Percentiles rank a stretch among this genome's conserved stretches.
phyloP scores from a whole-genome alignment of 2,888 invertebrate genomes.

The Eupithecia subumbrata region DNA sequence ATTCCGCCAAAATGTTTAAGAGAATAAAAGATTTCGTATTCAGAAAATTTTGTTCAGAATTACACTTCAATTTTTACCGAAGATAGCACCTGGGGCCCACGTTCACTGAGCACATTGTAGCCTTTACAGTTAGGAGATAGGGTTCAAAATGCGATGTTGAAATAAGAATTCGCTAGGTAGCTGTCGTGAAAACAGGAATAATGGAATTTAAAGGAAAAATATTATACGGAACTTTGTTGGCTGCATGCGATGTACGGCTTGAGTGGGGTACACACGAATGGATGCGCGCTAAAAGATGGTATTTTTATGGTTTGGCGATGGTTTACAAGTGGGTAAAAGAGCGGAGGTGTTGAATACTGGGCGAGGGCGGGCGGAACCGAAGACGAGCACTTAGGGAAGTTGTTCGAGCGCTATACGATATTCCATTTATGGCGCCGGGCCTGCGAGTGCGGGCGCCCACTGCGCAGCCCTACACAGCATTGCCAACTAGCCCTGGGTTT shows the following conservation, averaged over 20 bases:
- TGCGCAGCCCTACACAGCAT: neutral
- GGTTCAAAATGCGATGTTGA: conserved; percentile 41
- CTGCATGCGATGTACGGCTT: conserved; percentile 24
- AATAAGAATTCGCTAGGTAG: conserved; percentile 53
- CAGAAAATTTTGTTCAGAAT: conserved; percentile 58
- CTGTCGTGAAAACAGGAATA: conserved; percentile 63
- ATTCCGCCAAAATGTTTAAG: conserved; percentile 50
- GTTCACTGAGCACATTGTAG: conserved; percentile 34
- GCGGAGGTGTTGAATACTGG: neutral
- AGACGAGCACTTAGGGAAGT: conserved; percentile 38
- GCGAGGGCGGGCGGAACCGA: conserved; percentile 20
- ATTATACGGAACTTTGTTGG: conserved; percentile 35
- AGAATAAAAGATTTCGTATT: conserved; percentile 56
- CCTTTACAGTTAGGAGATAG: conserved; percentile 39
- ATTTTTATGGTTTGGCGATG: neutral
- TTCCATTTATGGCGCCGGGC: conserved; percentile 40
- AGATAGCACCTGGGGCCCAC: conserved; percentile 65
- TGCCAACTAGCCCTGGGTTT: neutral
- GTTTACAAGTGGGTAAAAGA: neutral
- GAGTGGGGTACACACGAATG: neutral
- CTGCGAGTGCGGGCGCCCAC: neutral
- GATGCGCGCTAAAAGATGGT: neutral
- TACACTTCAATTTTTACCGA: conserved; percentile 69
- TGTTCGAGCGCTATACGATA: conserved; percentile 42
- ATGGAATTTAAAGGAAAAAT: conserved; percentile 62